Evolutionary conservation across 2,888 invertebrate species (phyloP).

Genomic region (Apotomis capreana): DNA sequence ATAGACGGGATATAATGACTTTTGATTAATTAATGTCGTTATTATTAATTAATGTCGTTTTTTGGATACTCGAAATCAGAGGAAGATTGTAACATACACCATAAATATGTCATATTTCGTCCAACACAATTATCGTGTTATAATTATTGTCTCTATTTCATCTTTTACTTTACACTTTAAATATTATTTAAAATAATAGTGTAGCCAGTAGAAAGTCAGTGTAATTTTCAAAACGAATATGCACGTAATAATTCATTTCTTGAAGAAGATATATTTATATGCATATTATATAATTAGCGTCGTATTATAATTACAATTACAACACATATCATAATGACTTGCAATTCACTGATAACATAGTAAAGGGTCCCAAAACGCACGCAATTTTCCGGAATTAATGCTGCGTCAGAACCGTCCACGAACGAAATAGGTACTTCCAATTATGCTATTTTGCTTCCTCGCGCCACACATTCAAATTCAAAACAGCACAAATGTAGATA

Average conservation of each 20-base stretch:
- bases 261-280: background rate
- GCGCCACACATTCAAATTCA: background rate
- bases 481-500: background rate
- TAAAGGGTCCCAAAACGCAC: conserved; percentile 17
- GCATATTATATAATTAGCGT: background rate
- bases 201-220: too few species aligned
- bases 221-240: too few species aligned
- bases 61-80: too few species aligned
- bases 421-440: too few species aligned
- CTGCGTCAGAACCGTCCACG: background rate
- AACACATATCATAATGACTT: conserved; percentile 12
- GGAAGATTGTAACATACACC: too few species aligned
- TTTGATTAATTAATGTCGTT: too few species aligned
- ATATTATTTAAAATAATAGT: too few species aligned
- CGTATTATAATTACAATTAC: background rate
- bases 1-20: background rate
- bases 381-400: conserved; percentile 24
- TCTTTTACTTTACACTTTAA: too few species aligned
- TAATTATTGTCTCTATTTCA: too few species aligned
- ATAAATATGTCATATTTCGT: too few species aligned
- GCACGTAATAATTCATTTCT: background rate
- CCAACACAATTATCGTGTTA: too few species aligned
- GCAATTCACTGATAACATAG: conserved; percentile 3
- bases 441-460: background rate
- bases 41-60: too few species aligned